These are phyloP conservation scores for Bambusicola thoracicus DNA, from an alignment of 2,113 vertebrate genomes.

Conservation along the genomic window DNA sequence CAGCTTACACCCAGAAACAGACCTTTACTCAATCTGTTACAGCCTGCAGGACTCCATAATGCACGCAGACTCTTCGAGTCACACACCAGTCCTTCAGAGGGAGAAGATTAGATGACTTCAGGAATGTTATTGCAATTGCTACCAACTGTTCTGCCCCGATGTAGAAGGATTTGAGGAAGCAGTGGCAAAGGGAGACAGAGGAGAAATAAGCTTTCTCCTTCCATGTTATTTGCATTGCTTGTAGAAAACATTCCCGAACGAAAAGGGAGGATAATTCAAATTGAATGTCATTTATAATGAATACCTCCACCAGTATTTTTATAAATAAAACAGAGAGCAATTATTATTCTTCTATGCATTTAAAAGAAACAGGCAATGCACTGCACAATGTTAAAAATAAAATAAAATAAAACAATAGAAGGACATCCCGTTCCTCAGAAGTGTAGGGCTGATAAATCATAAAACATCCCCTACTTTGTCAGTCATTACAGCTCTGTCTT, in stretches of 20 bases:
- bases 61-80: background rate
- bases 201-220: background rate
- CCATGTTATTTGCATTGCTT: background rate
- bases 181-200: background rate
- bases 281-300: slow-evolving; percentile 70
- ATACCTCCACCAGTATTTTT: slow-evolving; percentile 44
- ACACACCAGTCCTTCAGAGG: background rate
- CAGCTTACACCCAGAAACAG: background rate
- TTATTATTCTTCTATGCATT: slow-evolving; percentile 10
- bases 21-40: background rate
- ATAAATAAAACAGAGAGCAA: slow-evolving; percentile 66
- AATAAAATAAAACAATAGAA: background rate
- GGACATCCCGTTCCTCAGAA: background rate
- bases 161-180: background rate
- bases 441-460: background rate
- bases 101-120: background rate
- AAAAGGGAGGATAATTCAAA: slow-evolving; percentile 56
- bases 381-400: background rate
- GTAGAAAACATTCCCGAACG: background rate
- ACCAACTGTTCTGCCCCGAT: background rate
- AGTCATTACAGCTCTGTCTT: background rate
- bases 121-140: background rate
- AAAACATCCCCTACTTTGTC: background rate
- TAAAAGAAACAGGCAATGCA: background rate
- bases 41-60: background rate